Conservation (phyloP, 2,888 invertebrate species). For the Formica aserva region DNA sequence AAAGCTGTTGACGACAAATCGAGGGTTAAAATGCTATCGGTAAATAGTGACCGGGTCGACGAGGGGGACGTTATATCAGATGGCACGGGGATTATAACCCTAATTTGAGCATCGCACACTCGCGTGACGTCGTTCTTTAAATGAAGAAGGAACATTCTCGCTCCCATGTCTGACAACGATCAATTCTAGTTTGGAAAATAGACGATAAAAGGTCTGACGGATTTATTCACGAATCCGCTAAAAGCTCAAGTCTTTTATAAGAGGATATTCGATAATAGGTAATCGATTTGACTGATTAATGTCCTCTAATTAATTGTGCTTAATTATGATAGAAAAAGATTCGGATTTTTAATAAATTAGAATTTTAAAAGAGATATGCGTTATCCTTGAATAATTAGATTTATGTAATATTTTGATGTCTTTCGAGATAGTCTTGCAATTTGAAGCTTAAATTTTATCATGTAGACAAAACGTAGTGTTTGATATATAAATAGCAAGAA, state of each 20-base stretch:
- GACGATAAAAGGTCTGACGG: conserved; percentile 33
- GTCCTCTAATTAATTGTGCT: conserved; percentile 12
- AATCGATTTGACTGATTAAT: conserved; percentile 14
- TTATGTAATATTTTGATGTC: background rate
- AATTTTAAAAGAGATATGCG: background rate
- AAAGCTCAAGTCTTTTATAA: conserved; percentile 6
- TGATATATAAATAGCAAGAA: background rate
- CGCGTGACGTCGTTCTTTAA: conserved; percentile 73
- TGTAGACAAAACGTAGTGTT: background rate
- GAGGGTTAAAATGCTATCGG: conserved; percentile 86
- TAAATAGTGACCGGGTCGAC: conserved; percentile 80
- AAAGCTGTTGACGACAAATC: conserved; percentile 86
- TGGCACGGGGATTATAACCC: conserved; percentile 84
- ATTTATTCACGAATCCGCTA: conserved; percentile 25
- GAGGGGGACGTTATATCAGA: conserved; percentile 80
- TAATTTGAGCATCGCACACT: conserved; percentile 81
- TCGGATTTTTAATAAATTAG: background rate
- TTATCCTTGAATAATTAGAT: background rate
- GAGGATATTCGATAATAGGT: background rate
- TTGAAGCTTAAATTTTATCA: background rate
- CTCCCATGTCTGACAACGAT: conserved; percentile 57
- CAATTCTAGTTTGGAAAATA: conserved; percentile 47
- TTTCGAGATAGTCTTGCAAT: background rate
- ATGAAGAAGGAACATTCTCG: conserved; percentile 66
- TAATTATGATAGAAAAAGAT: background rate